These are phyloP conservation scores for Theristicus caerulescens DNA, from an alignment of 2,113 vertebrate genomes.

Conservation along the genomic window DNA sequence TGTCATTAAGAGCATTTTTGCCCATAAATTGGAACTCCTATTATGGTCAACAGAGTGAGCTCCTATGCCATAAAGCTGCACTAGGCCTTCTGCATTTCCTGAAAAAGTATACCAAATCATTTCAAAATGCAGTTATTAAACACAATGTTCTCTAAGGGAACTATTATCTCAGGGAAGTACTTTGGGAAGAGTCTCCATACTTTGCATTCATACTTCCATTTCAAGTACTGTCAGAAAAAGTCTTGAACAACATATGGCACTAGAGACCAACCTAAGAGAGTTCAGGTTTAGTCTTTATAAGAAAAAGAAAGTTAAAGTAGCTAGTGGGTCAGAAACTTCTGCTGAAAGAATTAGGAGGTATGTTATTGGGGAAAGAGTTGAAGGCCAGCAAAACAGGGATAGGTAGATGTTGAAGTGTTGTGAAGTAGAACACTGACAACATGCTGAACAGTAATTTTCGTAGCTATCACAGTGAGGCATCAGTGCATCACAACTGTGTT, in stretches of 20 bases:
- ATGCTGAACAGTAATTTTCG: background rate
- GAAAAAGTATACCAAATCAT: conserved; percentile 23
- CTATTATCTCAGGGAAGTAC: background rate
- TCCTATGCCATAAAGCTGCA: conserved; percentile 44
- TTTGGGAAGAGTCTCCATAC: background rate
- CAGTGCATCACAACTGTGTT: background rate
- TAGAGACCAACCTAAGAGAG: background rate
- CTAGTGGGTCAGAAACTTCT: background rate
- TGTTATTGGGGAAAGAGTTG: background rate
- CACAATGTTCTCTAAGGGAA: background rate
- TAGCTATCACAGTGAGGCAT: background rate
- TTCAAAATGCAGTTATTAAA: conserved; percentile 19
- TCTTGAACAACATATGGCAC: background rate
- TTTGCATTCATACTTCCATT: background rate
- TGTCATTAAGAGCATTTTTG: conserved; percentile 70
- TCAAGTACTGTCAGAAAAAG: background rate
- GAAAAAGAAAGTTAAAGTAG: background rate
- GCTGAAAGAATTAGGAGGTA: background rate
- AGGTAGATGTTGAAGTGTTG: background rate
- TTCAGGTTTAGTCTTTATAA: background rate
- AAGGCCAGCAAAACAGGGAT: background rate
- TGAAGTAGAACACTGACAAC: background rate
- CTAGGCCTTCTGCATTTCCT: conserved; percentile 49
- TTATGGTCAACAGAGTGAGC: conserved; percentile 36
- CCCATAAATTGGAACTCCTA: conserved; percentile 51